phyloP scores from a whole-genome alignment of 2,888 invertebrate species.

The Drosophila lacicola region DNA sequence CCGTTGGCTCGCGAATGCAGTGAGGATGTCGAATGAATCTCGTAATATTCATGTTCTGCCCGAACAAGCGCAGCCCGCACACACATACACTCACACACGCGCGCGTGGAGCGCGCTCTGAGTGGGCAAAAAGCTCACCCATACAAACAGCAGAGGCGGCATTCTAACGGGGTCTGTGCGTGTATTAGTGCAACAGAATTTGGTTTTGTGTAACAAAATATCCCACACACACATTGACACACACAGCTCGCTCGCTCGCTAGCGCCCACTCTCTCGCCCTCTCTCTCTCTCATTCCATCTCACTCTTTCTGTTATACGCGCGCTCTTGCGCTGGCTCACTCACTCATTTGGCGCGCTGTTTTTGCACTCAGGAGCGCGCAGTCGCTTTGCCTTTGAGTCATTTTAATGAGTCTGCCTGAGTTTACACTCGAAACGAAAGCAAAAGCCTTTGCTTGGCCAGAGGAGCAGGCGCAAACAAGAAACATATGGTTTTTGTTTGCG shows the following conservation, averaged over 20 bases:
- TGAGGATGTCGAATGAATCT: conserved; percentile 66
- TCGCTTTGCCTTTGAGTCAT: conserved; percentile 60
- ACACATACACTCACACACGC: conserved; percentile 22
- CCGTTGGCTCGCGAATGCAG: conserved; percentile 49
- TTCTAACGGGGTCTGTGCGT: conserved; percentile 62
- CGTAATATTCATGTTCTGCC: conserved; percentile 42
- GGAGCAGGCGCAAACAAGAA: conserved; percentile 58
- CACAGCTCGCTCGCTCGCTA: conserved; percentile 10
- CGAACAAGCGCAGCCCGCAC: conserved; percentile 28
- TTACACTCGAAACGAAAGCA: conserved; percentile 75
- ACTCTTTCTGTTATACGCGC: neutral
- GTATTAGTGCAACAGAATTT: conserved; percentile 68
- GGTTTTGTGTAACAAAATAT: conserved; percentile 79
- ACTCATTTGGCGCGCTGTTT: conserved; percentile 5
- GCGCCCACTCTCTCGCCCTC: conserved; percentile 25
- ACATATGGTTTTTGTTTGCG: conserved; percentile 77
- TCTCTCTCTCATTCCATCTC: conserved; percentile 11
- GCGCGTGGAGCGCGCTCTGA: conserved; percentile 19
- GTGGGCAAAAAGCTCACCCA: conserved; percentile 47
- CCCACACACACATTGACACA: conserved; percentile 50
- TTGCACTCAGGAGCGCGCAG: conserved; percentile 63
- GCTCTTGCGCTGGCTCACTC: conserved; percentile 5
- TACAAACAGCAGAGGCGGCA: conserved; percentile 31
- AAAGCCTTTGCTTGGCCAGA: conserved; percentile 53
- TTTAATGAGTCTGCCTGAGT: conserved; percentile 15